Evolutionary conservation across 2,888 invertebrate genomes (phyloP).

Genomic region (Actias luna): DNA sequence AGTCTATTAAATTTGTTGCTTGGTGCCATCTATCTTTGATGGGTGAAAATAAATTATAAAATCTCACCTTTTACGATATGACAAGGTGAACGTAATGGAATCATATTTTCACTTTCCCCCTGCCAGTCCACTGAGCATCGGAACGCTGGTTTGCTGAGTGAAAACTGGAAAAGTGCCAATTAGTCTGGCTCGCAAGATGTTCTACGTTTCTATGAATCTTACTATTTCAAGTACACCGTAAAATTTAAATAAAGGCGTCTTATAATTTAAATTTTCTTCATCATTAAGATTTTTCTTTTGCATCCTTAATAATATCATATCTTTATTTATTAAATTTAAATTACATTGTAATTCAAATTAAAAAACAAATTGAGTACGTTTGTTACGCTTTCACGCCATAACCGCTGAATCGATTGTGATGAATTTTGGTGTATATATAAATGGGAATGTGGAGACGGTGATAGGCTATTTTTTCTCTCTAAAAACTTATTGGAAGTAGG

Average conservation of each 20-base stretch:
- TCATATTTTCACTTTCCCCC: background rate
- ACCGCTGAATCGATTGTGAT: too few species aligned
- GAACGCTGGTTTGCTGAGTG: slow-evolving; percentile 19
- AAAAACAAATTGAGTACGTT: too few species aligned
- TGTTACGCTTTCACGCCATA: too few species aligned
- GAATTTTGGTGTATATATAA: too few species aligned
- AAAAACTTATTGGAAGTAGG: too few species aligned
- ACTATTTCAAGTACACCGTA: background rate
- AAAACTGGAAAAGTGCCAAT: slow-evolving; percentile 38
- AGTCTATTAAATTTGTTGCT: background rate
- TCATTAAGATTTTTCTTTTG: too few species aligned
- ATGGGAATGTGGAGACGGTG: too few species aligned
- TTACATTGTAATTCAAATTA: too few species aligned
- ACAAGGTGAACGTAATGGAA: background rate
- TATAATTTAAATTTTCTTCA: background rate
- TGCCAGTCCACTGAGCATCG: background rate
- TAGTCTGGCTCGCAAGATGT: slow-evolving; percentile 21
- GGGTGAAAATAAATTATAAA: background rate
- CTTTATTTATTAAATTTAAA: too few species aligned
- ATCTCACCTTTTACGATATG: background rate
- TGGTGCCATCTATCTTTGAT: background rate
- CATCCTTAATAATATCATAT: too few species aligned
- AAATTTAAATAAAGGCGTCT: background rate
- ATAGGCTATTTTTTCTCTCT: too few species aligned
- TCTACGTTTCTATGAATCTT: slow-evolving; percentile 1